Evolutionary conservation across 2,113 vertebrate genomes (phyloP).

Genomic region (Strix aluco): DNA sequence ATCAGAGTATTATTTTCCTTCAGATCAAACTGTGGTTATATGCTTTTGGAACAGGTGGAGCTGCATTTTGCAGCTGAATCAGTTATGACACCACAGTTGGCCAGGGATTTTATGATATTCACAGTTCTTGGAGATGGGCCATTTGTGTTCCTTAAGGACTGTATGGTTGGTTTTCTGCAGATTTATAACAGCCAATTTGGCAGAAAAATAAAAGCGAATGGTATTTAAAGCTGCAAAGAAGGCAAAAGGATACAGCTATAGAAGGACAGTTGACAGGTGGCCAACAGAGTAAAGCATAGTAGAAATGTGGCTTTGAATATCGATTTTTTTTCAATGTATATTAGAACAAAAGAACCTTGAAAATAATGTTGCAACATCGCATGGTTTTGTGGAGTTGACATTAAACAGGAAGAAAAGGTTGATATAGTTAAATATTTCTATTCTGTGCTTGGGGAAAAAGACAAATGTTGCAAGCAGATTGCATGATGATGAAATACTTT

Average conservation of each 20-base stretch:
- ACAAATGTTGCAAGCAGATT: neutral
- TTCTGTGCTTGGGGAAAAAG: neutral
- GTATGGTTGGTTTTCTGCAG: neutral
- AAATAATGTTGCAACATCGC: neutral
- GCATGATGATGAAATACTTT: neutral
- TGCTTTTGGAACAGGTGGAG: neutral
- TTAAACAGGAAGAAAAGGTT: neutral
- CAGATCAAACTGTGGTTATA: neutral
- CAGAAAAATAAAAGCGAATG: neutral
- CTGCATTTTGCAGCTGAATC: neutral
- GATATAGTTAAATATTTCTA: neutral
- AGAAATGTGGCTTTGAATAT: neutral
- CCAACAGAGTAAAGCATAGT: neutral
- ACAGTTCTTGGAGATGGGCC: neutral
- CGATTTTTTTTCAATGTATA: neutral
- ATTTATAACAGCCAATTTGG: neutral
- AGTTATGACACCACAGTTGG: neutral
- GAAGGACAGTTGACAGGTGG: neutral
- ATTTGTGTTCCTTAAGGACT: neutral
- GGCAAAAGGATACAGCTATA: neutral
- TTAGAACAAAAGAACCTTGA: neutral
- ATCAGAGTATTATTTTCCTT: neutral
- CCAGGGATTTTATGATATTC: neutral
- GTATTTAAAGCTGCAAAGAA: neutral
- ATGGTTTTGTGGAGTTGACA: neutral